Evolutionary conservation across 2,888 invertebrate species (phyloP).

Genomic region (Tetranychus piercei): DNA sequence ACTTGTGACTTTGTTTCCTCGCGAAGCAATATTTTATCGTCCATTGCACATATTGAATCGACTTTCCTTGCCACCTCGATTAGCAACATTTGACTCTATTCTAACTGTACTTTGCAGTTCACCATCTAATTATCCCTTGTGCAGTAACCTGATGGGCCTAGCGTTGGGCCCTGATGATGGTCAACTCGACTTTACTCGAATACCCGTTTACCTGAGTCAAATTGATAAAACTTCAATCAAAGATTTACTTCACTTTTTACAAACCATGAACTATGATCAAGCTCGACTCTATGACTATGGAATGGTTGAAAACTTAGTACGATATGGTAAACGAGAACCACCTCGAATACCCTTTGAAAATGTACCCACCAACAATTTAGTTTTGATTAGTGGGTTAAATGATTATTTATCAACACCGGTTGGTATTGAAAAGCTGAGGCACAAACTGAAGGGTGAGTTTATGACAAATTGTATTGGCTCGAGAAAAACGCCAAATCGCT

Average conservation of each 20-base stretch:
- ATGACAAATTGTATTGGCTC: too few species aligned
- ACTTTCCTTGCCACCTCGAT: not conserved
- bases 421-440: not conserved
- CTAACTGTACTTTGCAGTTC: not conserved
- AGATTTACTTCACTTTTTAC: not conserved
- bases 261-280: not conserved
- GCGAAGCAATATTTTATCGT: not conserved
- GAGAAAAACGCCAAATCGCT: not conserved
- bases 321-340: not conserved
- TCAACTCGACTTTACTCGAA: not conserved
- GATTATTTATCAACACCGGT: conserved; percentile 24
- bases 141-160: not conserved
- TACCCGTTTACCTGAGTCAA: not conserved
- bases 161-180: not conserved
- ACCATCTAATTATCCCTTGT: not conserved
- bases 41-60: not conserved
- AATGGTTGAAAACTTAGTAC: not conserved
- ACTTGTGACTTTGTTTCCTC: not conserved
- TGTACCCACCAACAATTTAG: not conserved
- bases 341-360: not conserved
- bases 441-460: not conserved
- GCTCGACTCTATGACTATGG: not conserved
- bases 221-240: not conserved
- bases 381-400: conserved; percentile 21
- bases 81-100: not conserved